phyloP scores from a whole-genome alignment of 2,888 invertebrate species.

The Stenotaenia linearis region DNA sequence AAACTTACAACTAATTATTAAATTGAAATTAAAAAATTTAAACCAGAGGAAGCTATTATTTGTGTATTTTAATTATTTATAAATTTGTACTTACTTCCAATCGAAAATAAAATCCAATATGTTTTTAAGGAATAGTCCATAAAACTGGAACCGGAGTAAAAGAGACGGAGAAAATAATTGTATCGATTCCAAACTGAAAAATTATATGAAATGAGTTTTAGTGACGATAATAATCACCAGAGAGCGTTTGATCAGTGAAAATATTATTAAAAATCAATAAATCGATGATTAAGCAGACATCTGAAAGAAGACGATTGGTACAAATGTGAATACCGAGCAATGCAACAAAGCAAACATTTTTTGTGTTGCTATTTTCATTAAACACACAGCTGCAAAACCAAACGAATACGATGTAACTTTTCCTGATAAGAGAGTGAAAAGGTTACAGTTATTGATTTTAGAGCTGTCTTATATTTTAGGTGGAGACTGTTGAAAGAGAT shows the following conservation, averaged over 20 bases:
- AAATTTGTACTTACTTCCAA: background rate
- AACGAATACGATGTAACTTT: background rate
- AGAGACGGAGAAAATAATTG: no score
- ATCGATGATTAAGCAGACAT: background rate
- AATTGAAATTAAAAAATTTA: background rate
- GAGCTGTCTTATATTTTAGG: background rate
- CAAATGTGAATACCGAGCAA: background rate
- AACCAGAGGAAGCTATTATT: background rate
- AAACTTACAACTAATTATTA: background rate
- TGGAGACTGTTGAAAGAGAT: background rate
- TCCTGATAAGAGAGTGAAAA: background rate
- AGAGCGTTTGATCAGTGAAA: background rate
- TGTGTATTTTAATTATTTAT: background rate
- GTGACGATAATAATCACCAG: background rate
- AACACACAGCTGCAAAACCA: no score
- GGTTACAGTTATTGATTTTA: background rate
- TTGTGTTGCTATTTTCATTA: background rate
- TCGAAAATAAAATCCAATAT: background rate
- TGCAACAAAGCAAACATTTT: background rate
- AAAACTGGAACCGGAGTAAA: no score
- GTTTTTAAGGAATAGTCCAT: background rate
- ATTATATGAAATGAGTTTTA: background rate
- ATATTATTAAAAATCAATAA: background rate
- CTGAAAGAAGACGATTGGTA: background rate
- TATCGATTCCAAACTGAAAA: background rate